These are phyloP conservation scores for Petrolisthes cinctipes DNA, from an alignment of 2,888 invertebrate species.

Conservation along the genomic window DNA sequence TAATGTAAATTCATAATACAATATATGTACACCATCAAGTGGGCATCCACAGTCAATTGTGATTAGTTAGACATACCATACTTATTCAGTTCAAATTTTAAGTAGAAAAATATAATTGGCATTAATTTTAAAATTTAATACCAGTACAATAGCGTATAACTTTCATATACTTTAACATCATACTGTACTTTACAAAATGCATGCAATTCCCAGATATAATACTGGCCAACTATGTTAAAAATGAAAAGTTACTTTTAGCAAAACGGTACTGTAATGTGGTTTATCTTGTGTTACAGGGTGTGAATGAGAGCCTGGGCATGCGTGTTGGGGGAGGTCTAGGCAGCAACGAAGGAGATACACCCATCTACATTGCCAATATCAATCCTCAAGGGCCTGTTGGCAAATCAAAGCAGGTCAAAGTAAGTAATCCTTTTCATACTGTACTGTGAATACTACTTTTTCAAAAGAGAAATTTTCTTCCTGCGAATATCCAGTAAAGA, in stretches of 20 bases:
- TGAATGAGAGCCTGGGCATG: conserved; percentile 71
- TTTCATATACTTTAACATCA: neutral
- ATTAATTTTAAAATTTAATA: too few relatives aligned
- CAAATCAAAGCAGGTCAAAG: conserved; percentile 70
- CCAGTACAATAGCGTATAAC: too few relatives aligned
- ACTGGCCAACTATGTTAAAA: neutral
- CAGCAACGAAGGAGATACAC: conserved; percentile 71
- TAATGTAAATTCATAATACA: too few relatives aligned
- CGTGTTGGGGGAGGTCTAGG: conserved; percentile 72
- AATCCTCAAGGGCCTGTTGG: conserved; percentile 72
- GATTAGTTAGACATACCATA: too few relatives aligned
- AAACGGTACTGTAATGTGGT: neutral
- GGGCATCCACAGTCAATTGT: too few relatives aligned
- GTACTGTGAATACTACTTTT: conserved; percentile 68
- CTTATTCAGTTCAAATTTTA: too few relatives aligned
- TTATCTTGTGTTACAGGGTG: conserved; percentile 67
- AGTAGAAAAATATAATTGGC: too few relatives aligned
- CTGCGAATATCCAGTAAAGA: neutral
- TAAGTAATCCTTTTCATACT: conserved; percentile 69
- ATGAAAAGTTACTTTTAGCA: neutral
- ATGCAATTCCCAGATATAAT: neutral
- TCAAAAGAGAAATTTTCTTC: neutral
- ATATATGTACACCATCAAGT: too few relatives aligned
- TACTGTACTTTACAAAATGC: neutral
- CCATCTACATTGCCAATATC: conserved; percentile 72